These are phyloP conservation scores for Pseudorhombus dupliciocellatus DNA, from an alignment of 2,113 vertebrate species.

Conservation along the genomic window DNA sequence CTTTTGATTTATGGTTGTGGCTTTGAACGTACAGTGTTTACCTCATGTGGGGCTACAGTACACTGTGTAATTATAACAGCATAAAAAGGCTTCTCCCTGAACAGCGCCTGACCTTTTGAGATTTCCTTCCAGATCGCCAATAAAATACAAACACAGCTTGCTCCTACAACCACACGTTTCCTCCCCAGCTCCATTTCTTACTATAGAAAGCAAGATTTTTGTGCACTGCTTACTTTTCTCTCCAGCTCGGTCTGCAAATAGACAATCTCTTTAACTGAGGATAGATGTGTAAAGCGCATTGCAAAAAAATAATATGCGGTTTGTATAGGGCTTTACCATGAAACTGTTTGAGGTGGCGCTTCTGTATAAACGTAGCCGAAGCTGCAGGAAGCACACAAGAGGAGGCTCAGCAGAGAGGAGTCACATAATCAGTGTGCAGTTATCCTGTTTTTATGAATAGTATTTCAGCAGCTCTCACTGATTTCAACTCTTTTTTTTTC, in stretches of 20 bases:
- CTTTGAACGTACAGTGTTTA: slow-evolving; percentile 11
- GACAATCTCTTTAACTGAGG: slow-evolving; percentile 25
- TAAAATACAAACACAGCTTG: neutral
- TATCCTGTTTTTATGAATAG: slow-evolving; percentile 21
- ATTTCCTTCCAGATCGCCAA: neutral
- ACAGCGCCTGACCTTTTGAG: neutral
- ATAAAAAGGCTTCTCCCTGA: neutral
- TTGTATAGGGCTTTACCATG: slow-evolving; percentile 15
- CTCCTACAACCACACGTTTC: neutral
- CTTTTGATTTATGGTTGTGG: neutral
- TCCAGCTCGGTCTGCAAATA: slow-evolving; percentile 19
- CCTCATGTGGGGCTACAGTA: neutral
- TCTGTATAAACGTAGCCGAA: slow-evolving; percentile 35
- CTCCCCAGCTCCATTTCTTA: neutral
- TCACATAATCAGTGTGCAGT: slow-evolving; percentile 27
- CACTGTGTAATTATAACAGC: slow-evolving; percentile 7
- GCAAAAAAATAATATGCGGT: slow-evolving; percentile 23
- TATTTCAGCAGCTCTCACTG: slow-evolving; percentile 26
- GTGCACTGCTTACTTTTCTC: neutral
- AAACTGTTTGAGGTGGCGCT: slow-evolving; percentile 20
- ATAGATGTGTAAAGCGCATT: slow-evolving; percentile 42
- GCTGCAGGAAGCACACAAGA: slow-evolving; percentile 18
- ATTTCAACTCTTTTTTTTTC: neutral
- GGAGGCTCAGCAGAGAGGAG: slow-evolving; percentile 30
- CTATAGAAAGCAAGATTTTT: neutral